Percentiles rank a stretch among this genome's conserved stretches.
These are phyloP conservation scores for Dermolepida albohirtum DNA, from an alignment of 2,888 invertebrate species.

Conservation along the genomic window DNA sequence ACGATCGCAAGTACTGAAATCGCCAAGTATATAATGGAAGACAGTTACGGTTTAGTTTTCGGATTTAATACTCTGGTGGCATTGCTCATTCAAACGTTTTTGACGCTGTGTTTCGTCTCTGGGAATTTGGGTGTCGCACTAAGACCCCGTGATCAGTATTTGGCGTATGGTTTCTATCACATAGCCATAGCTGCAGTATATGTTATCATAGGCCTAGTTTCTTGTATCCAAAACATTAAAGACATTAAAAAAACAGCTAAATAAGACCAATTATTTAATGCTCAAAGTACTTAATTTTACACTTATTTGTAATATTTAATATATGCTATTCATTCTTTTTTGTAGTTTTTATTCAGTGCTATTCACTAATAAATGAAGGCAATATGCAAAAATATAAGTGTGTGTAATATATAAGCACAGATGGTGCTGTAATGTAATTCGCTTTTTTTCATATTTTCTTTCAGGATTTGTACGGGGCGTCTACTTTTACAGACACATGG, in stretches of 20 bases:
- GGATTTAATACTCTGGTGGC: constrained; percentile 90
- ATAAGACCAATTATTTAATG: constrained; percentile 2
- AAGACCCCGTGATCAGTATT: constrained; percentile 72
- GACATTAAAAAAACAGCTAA: constrained; percentile 52
- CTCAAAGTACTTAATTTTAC: constrained; percentile 27
- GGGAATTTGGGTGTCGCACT: constrained; percentile 65
- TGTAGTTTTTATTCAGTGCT: no score
- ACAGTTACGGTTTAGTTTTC: constrained; percentile 91
- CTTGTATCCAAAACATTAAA: constrained; percentile 58
- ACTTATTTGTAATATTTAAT: constrained; percentile 1
- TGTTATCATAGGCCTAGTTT: constrained; percentile 63
- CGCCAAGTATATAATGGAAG: constrained; percentile 82
- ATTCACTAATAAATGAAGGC: no score
- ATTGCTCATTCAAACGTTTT: constrained; percentile 79
- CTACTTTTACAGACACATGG: no score
- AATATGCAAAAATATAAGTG: no score
- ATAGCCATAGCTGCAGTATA: constrained; percentile 72
- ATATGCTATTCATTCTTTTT: background rate
- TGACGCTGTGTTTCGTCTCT: constrained; percentile 76
- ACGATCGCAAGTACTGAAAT: constrained; percentile 90
- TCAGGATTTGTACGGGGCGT: no score
- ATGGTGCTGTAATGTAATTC: no score
- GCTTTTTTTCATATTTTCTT: no score
- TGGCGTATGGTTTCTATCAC: constrained; percentile 78
- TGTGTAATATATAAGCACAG: no score